Percentiles rank a stretch among this genome's conserved stretches.
These are phyloP conservation scores for Choreutis nemorana DNA, from an alignment of 2,888 invertebrate species.

Conservation along the genomic window DNA sequence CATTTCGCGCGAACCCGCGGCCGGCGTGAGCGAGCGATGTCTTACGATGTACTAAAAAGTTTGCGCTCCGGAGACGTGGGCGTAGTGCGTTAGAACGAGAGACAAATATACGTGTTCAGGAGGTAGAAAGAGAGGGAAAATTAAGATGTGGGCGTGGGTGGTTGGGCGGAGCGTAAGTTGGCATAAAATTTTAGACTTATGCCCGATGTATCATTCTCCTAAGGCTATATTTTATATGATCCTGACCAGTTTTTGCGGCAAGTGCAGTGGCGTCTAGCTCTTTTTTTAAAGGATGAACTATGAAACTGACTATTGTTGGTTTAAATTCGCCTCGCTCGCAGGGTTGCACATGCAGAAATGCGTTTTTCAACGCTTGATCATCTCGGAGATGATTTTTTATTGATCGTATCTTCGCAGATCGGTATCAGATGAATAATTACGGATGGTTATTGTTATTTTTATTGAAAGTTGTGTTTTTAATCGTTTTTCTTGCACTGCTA, in stretches of 20 bases:
- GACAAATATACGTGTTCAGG: conserved; percentile 15
- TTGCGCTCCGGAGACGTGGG: conserved; percentile 48
- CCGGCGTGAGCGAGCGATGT: conserved; percentile 40
- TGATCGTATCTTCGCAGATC: no score
- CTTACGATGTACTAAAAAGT: conserved; percentile 58
- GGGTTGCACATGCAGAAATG: no score
- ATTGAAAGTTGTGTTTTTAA: no score
- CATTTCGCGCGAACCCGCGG: conserved; percentile 18
- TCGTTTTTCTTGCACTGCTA: no score
- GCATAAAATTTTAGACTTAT: conserved; percentile 39
- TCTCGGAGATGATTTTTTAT: no score
- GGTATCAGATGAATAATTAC: no score
- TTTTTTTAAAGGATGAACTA: conserved; percentile 37
- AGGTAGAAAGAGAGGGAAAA: conserved; percentile 23
- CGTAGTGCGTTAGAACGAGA: conserved; percentile 39
- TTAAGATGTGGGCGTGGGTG: conserved; percentile 36
- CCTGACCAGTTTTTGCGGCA: conserved; percentile 33
- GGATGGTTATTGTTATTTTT: no score
- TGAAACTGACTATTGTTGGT: conserved; percentile 30
- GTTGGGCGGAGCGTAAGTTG: conserved; percentile 44
- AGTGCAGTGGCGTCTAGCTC: conserved; percentile 54
- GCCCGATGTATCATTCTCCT: conserved; percentile 8
- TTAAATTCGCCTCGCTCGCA: conserved; percentile 24
- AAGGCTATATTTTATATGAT: conserved; percentile 40
- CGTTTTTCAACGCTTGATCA: no score